phyloP scores from a whole-genome alignment of 2,888 invertebrate species.

The Rhodophaea formosa region DNA sequence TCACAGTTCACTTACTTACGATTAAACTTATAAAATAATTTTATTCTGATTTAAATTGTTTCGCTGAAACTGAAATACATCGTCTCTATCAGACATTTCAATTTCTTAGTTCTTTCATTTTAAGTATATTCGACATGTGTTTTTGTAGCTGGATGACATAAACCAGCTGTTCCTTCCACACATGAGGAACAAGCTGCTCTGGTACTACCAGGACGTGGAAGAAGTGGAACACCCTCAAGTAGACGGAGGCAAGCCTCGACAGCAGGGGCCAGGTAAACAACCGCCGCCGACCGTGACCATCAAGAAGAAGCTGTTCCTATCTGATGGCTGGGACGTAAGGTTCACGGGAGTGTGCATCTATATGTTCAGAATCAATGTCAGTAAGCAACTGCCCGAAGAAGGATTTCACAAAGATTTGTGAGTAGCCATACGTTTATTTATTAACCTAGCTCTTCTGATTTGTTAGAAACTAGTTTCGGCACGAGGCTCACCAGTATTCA shows the following conservation, averaged over 20 bases:
- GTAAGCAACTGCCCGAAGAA: slow-evolving; percentile 93
- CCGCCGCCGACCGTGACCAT: slow-evolving; percentile 66
- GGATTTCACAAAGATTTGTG: slow-evolving; percentile 93
- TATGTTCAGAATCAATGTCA: slow-evolving; percentile 91
- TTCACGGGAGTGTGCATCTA: slow-evolving; percentile 92
- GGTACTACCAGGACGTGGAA: slow-evolving; percentile 94
- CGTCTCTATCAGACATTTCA: no score
- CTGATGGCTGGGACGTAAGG: slow-evolving; percentile 91
- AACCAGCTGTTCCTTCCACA: slow-evolving; percentile 92
- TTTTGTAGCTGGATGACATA: slow-evolving; percentile 88
- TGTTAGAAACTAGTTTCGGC: no score
- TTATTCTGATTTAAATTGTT: no score
- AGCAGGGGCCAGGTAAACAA: slow-evolving; percentile 71
- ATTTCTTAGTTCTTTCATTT: no score
- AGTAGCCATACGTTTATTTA: slow-evolving; percentile 42
- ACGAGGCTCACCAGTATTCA: no score
- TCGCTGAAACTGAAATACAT: no score
- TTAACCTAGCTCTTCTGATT: no score
- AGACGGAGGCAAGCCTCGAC: slow-evolving; percentile 69
- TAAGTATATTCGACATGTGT: no score
- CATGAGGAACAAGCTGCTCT: slow-evolving; percentile 91
- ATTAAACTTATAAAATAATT: no score
- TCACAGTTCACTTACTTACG: no score
- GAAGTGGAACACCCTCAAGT: slow-evolving; percentile 82
- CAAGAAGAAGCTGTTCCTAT: slow-evolving; percentile 90